These are phyloP conservation scores for Suillia variegata DNA, from an alignment of 2,888 invertebrate species.

Conservation along the genomic window DNA sequence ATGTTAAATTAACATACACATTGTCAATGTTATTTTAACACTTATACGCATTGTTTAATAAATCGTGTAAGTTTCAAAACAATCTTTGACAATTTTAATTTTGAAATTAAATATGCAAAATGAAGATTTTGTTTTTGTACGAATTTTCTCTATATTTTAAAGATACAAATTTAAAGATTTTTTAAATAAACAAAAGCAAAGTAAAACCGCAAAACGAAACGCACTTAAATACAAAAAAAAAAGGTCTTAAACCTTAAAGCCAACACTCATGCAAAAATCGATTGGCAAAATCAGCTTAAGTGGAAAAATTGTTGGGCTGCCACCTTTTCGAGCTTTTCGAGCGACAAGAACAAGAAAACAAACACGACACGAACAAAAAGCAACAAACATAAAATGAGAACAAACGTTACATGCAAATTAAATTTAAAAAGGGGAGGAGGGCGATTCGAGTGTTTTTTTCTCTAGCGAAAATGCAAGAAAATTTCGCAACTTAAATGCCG, in stretches of 20 bases:
- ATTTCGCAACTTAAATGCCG: not conserved
- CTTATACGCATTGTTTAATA: no score
- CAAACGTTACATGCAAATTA: not conserved
- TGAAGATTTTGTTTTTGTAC: no score
- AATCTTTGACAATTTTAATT: no score
- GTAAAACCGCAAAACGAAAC: not conserved
- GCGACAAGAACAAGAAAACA: no score
- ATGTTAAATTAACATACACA: no score
- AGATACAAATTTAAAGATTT: not conserved
- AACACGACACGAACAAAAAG: no score
- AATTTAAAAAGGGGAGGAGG: not conserved
- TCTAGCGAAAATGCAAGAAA: no score
- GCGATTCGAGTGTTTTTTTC: no score
- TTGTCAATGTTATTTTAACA: no score
- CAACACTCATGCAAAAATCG: not conserved
- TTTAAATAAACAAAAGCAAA: not conserved
- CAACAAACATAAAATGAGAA: slow-evolving; percentile 9
- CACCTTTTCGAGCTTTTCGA: slow-evolving; percentile 9
- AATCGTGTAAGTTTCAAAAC: no score
- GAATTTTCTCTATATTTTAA: no score
- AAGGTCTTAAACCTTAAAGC: not conserved
- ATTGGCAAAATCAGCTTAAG: slow-evolving; percentile 17
- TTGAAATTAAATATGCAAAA: no score
- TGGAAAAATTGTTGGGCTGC: slow-evolving; percentile 5
- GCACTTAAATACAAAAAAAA: not conserved